Percentiles rank a stretch among this genome's conserved stretches.
phyloP scores from a whole-genome alignment of 2,888 invertebrate genomes.

The Prostheceraeus crozeri region DNA sequence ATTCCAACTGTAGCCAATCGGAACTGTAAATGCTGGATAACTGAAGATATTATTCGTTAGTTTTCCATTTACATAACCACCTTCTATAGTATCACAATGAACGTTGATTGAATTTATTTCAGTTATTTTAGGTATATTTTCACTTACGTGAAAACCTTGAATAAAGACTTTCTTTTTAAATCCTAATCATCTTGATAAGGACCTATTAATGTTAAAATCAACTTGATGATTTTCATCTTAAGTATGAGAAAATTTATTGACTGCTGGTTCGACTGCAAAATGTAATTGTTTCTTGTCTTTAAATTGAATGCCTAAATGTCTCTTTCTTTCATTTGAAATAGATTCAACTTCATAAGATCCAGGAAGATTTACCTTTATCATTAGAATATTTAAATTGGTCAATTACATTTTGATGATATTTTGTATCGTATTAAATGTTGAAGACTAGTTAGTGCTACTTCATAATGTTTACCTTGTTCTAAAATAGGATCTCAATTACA shows the following conservation, averaged over 20 bases:
- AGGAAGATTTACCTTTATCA: not conserved
- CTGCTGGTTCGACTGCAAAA: not conserved
- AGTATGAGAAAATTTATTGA: not conserved
- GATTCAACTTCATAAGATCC: no score
- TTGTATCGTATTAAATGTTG: constrained; percentile 20
- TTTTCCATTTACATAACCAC: constrained; percentile 1
- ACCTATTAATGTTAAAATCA: constrained; percentile 13
- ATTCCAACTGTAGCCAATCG: not conserved
- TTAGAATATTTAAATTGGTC: constrained; percentile 18
- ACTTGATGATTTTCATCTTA: not conserved
- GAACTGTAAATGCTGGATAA: constrained; percentile 15
- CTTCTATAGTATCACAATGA: not conserved
- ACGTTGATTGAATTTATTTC: not conserved
- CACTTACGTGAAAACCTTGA: not conserved
- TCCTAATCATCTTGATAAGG: not conserved
- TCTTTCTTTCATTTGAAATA: no score
- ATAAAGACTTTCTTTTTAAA: not conserved
- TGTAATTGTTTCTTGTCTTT: constrained; percentile 1
- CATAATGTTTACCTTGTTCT: no score
- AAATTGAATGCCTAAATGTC: not conserved
- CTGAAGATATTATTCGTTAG: constrained; percentile 1
- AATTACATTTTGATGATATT: not conserved
- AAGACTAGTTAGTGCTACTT: no score
- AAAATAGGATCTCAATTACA: no score
- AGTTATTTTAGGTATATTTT: constrained; percentile 2